These are phyloP conservation scores for Rhynchonycteris naso DNA, from an alignment of 2,797 vertebrate genomes.

Conservation along the genomic window DNA sequence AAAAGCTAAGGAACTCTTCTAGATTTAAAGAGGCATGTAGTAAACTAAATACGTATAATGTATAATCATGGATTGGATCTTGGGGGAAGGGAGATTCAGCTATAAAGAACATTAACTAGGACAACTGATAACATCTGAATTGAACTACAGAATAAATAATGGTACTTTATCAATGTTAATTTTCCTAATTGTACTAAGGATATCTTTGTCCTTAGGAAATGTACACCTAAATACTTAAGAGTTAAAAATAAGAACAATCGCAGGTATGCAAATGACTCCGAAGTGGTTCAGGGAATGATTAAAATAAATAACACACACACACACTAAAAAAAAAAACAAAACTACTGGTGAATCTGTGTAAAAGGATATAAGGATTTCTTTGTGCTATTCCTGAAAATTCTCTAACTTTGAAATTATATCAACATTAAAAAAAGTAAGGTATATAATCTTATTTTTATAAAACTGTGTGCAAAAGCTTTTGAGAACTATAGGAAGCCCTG, in stretches of 20 bases:
- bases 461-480: neutral
- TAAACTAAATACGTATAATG: conserved; percentile 13
- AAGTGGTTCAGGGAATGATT: neutral
- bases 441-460: neutral
- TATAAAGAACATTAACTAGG: neutral
- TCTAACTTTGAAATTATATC: conserved; percentile 1
- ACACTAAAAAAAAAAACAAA: no score
- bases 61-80: neutral
- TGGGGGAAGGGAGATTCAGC: neutral
- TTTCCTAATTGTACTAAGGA: neutral
- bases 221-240: neutral
- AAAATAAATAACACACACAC: neutral
- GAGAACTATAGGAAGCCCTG: neutral
- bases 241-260: neutral
- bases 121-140: neutral
- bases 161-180: neutral
- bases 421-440: neutral
- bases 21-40: conserved; percentile 21
- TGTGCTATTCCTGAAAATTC: neutral
- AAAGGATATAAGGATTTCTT: neutral
- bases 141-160: neutral
- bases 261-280: neutral
- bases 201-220: neutral
- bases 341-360: neutral
- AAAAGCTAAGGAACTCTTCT: neutral